Conservation (phyloP, 2,888 invertebrate genomes). For the Stramonita haemastoma region DNA sequence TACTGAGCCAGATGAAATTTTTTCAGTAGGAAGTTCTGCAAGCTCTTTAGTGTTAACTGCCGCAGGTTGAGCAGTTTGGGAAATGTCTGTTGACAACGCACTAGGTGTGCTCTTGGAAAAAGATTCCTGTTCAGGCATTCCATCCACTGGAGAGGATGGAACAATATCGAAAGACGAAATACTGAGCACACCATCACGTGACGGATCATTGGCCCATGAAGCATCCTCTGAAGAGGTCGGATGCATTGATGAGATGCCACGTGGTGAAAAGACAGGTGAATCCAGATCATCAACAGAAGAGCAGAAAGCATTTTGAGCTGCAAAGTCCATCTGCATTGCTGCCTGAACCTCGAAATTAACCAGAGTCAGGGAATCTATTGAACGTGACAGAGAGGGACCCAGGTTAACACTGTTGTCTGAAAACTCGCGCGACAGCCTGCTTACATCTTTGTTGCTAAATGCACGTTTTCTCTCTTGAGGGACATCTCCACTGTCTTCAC, state of each 20-base stretch:
- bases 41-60: background rate
- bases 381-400: conserved; percentile 27
- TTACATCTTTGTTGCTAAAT: background rate
- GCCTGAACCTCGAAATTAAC: conserved; percentile 36
- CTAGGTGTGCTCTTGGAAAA: background rate
- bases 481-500: background rate
- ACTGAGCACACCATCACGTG: conserved; percentile 27
- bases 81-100: background rate
- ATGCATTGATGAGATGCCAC: background rate
- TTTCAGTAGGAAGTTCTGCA: background rate
- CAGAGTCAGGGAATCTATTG: conserved; percentile 31
- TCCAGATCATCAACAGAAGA: conserved; percentile 31
- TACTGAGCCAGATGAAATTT: background rate
- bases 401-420: background rate
- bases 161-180: conserved; percentile 24
- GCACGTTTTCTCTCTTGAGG: background rate
- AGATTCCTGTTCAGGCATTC: background rate
- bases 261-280: background rate
- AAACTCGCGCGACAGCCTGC: background rate
- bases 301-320: conserved; percentile 8
- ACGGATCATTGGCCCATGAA: background rate
- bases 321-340: conserved; percentile 34
- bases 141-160: background rate
- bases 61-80: background rate
- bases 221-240: background rate